A percentile compares a stretch with the other conserved stretches of the same genome.
Evolutionary conservation across 1,140 invertebrate species (phyloP).

Genomic region (Drosophila simulans): DNA sequence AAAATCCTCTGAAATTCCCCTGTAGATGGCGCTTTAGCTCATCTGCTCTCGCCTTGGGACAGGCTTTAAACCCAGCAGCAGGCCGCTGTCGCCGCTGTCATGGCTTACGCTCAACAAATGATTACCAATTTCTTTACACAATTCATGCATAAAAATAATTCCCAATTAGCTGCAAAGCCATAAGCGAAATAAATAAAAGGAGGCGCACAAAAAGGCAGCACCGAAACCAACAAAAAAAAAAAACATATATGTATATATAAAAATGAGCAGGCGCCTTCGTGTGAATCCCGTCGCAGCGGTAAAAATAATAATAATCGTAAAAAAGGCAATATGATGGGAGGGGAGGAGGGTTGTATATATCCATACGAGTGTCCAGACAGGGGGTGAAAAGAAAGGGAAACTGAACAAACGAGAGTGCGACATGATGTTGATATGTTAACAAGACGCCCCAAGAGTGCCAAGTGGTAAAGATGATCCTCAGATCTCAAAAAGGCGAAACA

Average conservation of each 20-base stretch:
- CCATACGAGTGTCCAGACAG: slow-evolving; percentile 11
- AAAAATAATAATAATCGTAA: slow-evolving; percentile 82
- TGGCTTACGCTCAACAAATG: slow-evolving; percentile 63
- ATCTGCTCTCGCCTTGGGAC: slow-evolving; percentile 2
- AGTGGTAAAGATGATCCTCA: slow-evolving; percentile 63
- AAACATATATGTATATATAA: background rate
- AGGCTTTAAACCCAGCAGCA: slow-evolving; percentile 39
- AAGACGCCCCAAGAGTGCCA: slow-evolving; percentile 77
- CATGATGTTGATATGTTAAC: slow-evolving; percentile 83
- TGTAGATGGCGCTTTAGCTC: slow-evolving; percentile 22
- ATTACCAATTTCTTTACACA: slow-evolving; percentile 82
- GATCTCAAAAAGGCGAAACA: slow-evolving; percentile 19
- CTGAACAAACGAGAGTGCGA: slow-evolving; percentile 67
- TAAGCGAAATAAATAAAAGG: slow-evolving; percentile 51
- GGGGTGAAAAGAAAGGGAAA: slow-evolving; percentile 38
- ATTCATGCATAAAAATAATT: slow-evolving; percentile 83
- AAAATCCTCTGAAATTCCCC: slow-evolving; percentile 20
- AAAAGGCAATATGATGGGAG: slow-evolving; percentile 50
- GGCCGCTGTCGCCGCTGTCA: slow-evolving; percentile 54
- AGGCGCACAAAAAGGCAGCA: slow-evolving; percentile 42
- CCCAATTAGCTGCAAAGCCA: slow-evolving; percentile 74
- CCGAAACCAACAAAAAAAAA: slow-evolving; percentile 17
- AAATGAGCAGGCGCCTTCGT: slow-evolving; percentile 53
- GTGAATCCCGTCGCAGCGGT: slow-evolving; percentile 70
- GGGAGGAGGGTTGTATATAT: slow-evolving; percentile 14